Base-by-base conservation (phyloP, 2,113 vertebrate species). In the Actenoides lindsayi region DNA sequence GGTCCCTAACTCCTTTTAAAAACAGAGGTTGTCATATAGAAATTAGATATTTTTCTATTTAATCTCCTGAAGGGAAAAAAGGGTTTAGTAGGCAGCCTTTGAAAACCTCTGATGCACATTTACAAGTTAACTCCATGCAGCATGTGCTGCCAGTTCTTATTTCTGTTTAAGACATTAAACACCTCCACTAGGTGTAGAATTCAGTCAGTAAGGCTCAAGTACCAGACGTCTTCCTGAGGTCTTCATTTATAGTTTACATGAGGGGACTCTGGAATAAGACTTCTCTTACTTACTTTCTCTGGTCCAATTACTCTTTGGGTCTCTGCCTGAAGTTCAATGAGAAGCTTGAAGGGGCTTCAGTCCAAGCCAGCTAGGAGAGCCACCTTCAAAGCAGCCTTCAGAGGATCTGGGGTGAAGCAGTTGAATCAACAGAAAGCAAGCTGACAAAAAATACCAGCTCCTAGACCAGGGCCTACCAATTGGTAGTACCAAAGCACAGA, bases 371-470 rank as follows among this genome's bases (percentile, higher is more conserved):
- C 3, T 31, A 56, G 11, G 4, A 60, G 2, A 76, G 6, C 9
- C 23, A 65, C 23, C 35, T 67, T 71, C n/a, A 71, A 64, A 60
- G 12, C 11, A 37, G 51, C 44, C 31, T 65, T 75, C 27, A n/a
- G 63, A 39, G 15, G 42, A 24, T 12, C 31, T 54, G 21, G 6
- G 13, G 5, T 23, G 27, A 93, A 81, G 24, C 3, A 23, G 33
- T 62, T 27, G 2, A 62, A 53, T 18, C 11, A 81, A 69, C 2
- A 56, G 10, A 74, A 56, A 82, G 33, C 23, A 11, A 25, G 0
- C 0, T 0, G 14, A 42, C 14, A 16, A 53, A 23, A 78, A 88
- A 4, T 11, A 51, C 2, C 6, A 15, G 2, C 7, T 87, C 4
- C 35, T 69, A 51, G 35, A 62, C 3, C 7, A 69, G 21, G 20